Evolutionary conservation across 2,113 vertebrate species (phyloP).

Genomic region (Protobothrops flavoviridis): DNA sequence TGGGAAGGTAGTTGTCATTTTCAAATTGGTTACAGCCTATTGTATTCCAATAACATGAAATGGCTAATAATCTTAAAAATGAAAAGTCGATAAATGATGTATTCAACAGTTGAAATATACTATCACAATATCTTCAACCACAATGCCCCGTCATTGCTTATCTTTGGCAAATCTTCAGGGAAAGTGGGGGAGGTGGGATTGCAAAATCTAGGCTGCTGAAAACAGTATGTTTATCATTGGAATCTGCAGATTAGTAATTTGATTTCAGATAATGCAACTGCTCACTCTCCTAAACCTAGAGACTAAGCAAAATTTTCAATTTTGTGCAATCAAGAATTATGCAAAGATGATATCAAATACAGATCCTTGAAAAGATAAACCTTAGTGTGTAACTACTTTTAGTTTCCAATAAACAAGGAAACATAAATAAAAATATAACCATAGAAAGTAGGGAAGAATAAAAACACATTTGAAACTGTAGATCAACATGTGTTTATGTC

Average conservation of each 20-base stretch:
- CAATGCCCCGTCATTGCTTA: background rate
- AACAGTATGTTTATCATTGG: background rate
- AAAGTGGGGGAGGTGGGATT: background rate
- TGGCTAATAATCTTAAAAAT: background rate
- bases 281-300: conserved; percentile 14
- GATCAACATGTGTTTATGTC: background rate
- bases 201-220: background rate
- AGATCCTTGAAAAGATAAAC: background rate
- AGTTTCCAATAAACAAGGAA: background rate
- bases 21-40: background rate
- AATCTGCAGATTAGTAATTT: conserved; percentile 45
- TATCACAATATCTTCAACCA: background rate
- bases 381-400: background rate
- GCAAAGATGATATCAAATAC: background rate
- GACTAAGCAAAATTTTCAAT: background rate
- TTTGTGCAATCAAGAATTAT: conserved; percentile 5
- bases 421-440: background rate
- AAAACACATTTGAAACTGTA: background rate
- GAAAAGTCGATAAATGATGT: background rate
- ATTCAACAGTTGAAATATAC: background rate
- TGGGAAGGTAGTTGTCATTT: background rate
- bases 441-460: background rate
- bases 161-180: background rate
- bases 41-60: background rate
- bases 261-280: conserved; percentile 2